Base-by-base conservation (phyloP, 2,888 invertebrate genomes). In the Scaptomyza flava region DNA sequence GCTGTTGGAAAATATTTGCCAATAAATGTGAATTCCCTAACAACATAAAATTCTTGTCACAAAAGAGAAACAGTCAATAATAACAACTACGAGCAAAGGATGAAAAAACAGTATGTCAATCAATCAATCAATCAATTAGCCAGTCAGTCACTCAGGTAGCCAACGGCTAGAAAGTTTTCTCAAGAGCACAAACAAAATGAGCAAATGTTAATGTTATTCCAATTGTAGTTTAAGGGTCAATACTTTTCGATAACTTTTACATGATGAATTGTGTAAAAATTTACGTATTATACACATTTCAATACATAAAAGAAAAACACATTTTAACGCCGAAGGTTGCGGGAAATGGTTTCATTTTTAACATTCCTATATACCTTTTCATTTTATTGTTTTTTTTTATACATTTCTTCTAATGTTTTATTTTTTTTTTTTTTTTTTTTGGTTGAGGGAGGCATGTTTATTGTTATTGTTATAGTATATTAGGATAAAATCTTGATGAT, bases 201-300 rank as follows among this genome's bases (percentile, higher is more conserved):
- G 14, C 36, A 36, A 72, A 53, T 33, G 60, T 57, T 46, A 42
- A 48, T 43, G 20, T 54, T 68, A 36, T 50, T 54, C 38, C 14
- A 8, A 38, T 38, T 38, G 23, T 33, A 52, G 17, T 41, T 46
- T 34, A 34, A 59, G 42, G 11, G 5, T 17, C 58, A 58, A 75
- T 59, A 68, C 59, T 51, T 58, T 63, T 63, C 77, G 63, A 77
- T 68, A 72, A 65, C 50, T 59, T 59, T 27, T 38, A 50, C 20
- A 23, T 46, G 0, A 27, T 11, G 3, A 54, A 33, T 33, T n/a
- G n/a, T 42, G 1, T 33, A 48, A 14, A 45, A 12, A 27, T n/a
- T 14, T 9, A 36, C 34, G n/a, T n/a, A 34, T n/a, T 5, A n/a
- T 17, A 17, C 17, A 48, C 9, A 36, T 5, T 38, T 5, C 52